A percentile compares a stretch with the other conserved stretches of the same genome.
These are phyloP conservation scores for Romanogobio albipinnatus DNA, from an alignment of 2,113 vertebrate species.

Conservation along the genomic window DNA sequence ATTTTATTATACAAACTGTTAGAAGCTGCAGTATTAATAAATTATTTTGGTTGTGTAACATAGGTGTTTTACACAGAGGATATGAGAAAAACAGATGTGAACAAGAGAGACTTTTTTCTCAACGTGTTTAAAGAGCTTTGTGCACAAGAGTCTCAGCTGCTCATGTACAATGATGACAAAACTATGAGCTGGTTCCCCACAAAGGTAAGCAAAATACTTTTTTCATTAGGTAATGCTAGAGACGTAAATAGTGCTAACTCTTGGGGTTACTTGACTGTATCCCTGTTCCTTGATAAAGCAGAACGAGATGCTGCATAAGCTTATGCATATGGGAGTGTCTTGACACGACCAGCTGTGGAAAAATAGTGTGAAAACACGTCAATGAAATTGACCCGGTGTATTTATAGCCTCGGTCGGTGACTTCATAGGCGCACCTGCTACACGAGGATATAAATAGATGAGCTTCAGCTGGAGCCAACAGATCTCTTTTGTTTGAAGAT, in stretches of 20 bases:
- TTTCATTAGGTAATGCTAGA: background rate
- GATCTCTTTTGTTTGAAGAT: too few species aligned
- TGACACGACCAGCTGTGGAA: too few species aligned
- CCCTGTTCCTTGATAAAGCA: too few species aligned
- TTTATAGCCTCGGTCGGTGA: too few species aligned
- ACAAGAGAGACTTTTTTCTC: conserved; percentile 76
- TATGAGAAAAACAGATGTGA: conserved; percentile 41
- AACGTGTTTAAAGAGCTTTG: conserved; percentile 73
- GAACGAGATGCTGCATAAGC: too few species aligned
- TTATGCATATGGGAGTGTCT: too few species aligned
- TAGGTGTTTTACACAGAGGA: conserved; percentile 79
- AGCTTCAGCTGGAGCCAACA: too few species aligned
- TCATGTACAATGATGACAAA: conserved; percentile 68
- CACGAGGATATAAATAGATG: too few species aligned
- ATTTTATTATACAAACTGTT: background rate
- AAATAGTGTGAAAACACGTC: too few species aligned
- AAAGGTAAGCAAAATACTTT: conserved; percentile 63
- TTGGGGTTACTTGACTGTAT: too few species aligned
- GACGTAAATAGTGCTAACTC: background rate
- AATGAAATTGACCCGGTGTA: too few species aligned
- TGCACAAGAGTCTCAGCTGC: conserved; percentile 69
- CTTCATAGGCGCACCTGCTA: too few species aligned
- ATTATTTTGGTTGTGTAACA: background rate
- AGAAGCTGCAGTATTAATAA: background rate
- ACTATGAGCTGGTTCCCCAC: conserved; percentile 80